Base-by-base conservation (phyloP, 2,113 vertebrate genomes). In the Macquaria ambigua region DNA sequence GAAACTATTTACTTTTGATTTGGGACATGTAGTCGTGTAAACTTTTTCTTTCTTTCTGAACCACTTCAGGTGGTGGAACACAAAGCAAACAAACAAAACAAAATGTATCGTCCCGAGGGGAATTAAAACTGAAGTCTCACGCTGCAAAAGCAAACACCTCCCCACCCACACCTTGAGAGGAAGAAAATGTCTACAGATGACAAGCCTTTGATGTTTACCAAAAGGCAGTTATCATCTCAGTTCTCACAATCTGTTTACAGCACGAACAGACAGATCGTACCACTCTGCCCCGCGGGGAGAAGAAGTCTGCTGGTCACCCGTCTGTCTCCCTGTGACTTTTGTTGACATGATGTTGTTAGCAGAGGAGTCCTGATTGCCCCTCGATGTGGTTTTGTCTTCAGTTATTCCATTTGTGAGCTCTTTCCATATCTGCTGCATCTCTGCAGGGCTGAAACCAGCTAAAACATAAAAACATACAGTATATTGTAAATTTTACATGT, bases 351-450 rank as follows among this genome's bases (percentile, higher is more conserved):
- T 92, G 94, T 94, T 95, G 94, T 95, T 95, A 94, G 93, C 95
- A 92, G 94, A 92, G 93, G 95, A 66, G 48, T 79, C 71, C 37
- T 58, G 68, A 20, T n/a, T 46, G 14, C 16, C 28, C 25, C 71
- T 88, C 3, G 9, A 39, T 3, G 53, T 3, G 46, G 28, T 64
- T 81, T 92, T 85, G 9, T 84, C 81, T 31, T 87, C 88, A 3
- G 15, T 34, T 23, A 50, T 2, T 58, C 95, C 95, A 76, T 94
- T 95, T 89, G 95, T 97, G 93, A 98, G 96, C 94, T 98, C 97
- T 95, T 97, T 97, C 97, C 97, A 98, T 90, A 97, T 94, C 91
- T 97, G 97, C 95, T 97, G 97, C 92, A 97, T 96, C 93, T 98
- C 97, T 90, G 96, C 97, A 78, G 95, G 95, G 86, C 96, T 97